Evolutionary conservation across 2,888 invertebrate species (phyloP), one percentile per base, ranked within the genome.

Genomic region (Melitaea athalia): DNA sequence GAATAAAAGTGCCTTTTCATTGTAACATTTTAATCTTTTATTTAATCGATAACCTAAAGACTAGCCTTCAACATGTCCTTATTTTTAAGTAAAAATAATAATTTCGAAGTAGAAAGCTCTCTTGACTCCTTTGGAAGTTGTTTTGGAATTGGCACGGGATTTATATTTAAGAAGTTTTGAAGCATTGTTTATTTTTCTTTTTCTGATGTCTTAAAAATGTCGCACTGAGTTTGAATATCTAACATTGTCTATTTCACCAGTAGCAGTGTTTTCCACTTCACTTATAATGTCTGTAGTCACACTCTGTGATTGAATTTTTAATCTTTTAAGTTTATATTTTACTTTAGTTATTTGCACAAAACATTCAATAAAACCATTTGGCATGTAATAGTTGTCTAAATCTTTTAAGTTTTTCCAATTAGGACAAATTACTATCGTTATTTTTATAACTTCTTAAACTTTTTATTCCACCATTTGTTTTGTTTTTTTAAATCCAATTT

Each of bases 91-190:
- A 57, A 57, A 15, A 45, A 17, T 4, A 43, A 62, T n/a, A 45
- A 38, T 63, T 70, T 63, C 4, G 42, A 7, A 2, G 53, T 15
- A 45, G 72, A 67, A 47, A 72, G 72, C 63, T 87, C 90, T n/a
- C n/a, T n/a, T n/a, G n/a, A n/a, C n/a, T n/a, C n/a, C 71, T 83
- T 84, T n/a, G 87, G 89, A 24, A 90, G 76, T 77, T 88, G 84
- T 78, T 87, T 92, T 6, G 92, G 92, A 73, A 90, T 88, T 47
- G 86, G 80, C 15, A 90, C 92, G 49, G 92, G 92, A 77, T 80
- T 86, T 42, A 78, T 75, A 77, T 89, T 86, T 5, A 85, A 74
- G n/a, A 86, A 70, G 72, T 80, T 84, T 53, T 69, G 75, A 38
- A 24, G 59, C 11, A 38, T 49, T 24, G 38, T 63, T 53, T 72